Conservation (phyloP, 2,113 vertebrate genomes). For the Emydura subglobosa region DNA sequence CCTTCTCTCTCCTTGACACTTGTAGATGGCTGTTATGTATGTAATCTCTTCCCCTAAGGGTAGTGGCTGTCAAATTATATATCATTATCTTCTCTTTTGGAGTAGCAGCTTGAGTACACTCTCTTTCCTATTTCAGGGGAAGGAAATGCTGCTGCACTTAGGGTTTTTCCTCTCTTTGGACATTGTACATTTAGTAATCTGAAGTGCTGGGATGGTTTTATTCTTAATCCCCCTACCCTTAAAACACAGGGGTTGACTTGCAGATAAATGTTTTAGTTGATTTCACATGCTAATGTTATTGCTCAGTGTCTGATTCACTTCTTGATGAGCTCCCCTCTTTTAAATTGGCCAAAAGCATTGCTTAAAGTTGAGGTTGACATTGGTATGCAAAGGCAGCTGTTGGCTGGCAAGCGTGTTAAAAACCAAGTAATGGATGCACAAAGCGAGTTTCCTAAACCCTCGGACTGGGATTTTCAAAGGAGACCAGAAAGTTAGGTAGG, state of each 20-base stretch:
- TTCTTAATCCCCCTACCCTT: accelerated
- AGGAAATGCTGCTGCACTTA: not conserved
- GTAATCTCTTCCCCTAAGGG: not conserved
- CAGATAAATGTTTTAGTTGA: not conserved
- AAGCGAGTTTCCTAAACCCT: not conserved
- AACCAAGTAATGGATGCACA: not conserved
- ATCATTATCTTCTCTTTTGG: not conserved
- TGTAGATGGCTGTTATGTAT: not conserved
- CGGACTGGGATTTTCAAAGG: not conserved
- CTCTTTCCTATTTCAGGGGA: not conserved
- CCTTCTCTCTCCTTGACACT: not conserved
- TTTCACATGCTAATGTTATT: not conserved
- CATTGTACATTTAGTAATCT: accelerated
- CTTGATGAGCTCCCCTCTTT: not conserved
- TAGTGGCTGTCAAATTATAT: not conserved
- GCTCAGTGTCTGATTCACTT: not conserved
- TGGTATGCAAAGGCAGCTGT: not conserved
- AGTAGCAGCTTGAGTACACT: not conserved
- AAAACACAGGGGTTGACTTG: accelerated
- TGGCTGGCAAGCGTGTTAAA: not conserved
- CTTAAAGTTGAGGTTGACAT: not conserved
- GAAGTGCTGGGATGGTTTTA: accelerated
- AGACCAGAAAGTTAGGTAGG: not conserved
- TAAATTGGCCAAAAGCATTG: not conserved
- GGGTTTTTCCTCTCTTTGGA: not conserved